phyloP scores from a whole-genome alignment of 2,113 vertebrate species.

The Speoplatyrhinus poulsoni region DNA sequence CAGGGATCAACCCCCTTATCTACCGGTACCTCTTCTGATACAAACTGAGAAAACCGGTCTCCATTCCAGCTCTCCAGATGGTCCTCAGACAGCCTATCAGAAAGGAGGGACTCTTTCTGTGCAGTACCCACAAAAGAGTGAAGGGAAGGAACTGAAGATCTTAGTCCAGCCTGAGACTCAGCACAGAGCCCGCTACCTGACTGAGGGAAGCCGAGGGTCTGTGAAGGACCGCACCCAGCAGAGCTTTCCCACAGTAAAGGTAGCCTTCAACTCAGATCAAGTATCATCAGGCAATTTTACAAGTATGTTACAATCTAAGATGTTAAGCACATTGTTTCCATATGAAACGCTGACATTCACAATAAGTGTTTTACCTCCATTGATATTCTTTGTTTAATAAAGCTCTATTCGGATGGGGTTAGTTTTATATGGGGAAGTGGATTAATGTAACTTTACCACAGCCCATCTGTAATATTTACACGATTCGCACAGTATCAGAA shows the following conservation, averaged over 20 bases:
- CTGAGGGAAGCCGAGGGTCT: constrained; percentile 95
- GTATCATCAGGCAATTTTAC: no score
- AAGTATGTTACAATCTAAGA: no score
- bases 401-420: no score
- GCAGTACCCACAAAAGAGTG: constrained; percentile 90
- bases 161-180: constrained; percentile 95
- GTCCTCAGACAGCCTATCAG: constrained; percentile 61
- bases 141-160: constrained; percentile 96
- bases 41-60: constrained; percentile 16
- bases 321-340: no score
- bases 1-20: background rate
- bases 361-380: no score
- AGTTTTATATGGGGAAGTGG: no score
- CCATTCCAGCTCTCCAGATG: constrained; percentile 69
- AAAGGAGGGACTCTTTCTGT: constrained; percentile 87
- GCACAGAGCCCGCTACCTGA: constrained; percentile 94
- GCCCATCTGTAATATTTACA: no score
- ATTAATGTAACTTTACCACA: no score
- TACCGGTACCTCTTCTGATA: background rate
- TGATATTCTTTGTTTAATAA: no score
- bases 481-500: no score
- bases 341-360: no score
- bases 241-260: constrained; percentile 96
- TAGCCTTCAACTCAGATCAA: constrained; percentile 50
- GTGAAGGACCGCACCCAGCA: constrained; percentile 97